These are phyloP conservation scores for Drosophila lutescens DNA, from an alignment of 2,888 invertebrate genomes.

Conservation along the genomic window DNA sequence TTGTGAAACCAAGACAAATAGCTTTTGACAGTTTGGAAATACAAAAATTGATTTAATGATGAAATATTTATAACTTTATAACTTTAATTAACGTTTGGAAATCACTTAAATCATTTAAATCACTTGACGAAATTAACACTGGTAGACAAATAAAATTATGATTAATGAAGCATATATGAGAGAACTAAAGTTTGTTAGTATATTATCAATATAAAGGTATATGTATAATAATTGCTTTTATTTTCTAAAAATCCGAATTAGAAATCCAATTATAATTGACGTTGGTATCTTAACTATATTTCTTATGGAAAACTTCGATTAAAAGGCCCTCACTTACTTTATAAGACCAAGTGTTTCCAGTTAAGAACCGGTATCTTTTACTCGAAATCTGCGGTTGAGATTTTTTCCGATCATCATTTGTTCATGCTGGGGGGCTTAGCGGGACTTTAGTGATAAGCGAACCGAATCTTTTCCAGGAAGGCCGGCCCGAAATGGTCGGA, in stretches of 20 bases:
- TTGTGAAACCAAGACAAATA: neutral
- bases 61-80: neutral
- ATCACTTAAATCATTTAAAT: neutral
- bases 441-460: conserved; percentile 3
- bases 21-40: too few relatives aligned
- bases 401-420: conserved; percentile 14
- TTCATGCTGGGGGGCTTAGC: neutral
- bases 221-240: too few relatives aligned
- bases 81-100: neutral
- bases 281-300: too few relatives aligned
- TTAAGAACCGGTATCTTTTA: conserved; percentile 2
- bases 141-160: too few relatives aligned
- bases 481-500: conserved; percentile 1
- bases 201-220: too few relatives aligned
- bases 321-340: neutral
- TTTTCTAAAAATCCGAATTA: too few relatives aligned
- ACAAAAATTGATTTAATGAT: neutral
- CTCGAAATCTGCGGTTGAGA: conserved; percentile 7
- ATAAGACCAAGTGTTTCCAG: conserved; percentile 4
- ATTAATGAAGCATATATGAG: too few relatives aligned
- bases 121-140: neutral
- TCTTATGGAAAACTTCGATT: neutral
- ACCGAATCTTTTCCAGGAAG: conserved; percentile 36
- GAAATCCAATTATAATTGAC: too few relatives aligned
- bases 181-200: too few relatives aligned